Conservation (phyloP, 2,888 invertebrate genomes). For the Drosophila basisetae region DNA sequence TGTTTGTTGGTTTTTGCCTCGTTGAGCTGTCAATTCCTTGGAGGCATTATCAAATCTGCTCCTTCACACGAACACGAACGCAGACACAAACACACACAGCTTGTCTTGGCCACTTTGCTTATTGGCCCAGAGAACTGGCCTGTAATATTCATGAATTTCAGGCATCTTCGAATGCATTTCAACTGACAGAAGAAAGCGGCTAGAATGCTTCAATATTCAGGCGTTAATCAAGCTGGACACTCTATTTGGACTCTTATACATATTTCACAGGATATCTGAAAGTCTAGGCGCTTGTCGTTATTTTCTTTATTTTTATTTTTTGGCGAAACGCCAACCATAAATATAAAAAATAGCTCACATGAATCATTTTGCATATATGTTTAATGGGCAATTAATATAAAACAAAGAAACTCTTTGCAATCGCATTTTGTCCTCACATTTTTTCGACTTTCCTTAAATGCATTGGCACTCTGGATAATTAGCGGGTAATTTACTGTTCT, state of each 20-base stretch:
- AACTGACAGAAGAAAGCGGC: slow-evolving; percentile 1
- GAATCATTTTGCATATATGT: slow-evolving; percentile 66
- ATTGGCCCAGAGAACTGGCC: slow-evolving; percentile 58
- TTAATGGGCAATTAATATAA: slow-evolving; percentile 67
- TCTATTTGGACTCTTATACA: neutral
- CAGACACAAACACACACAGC: neutral
- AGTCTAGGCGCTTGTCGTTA: neutral
- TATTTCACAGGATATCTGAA: neutral
- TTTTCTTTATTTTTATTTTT: neutral
- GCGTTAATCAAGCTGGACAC: slow-evolving; percentile 9
- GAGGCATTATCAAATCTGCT: slow-evolving; percentile 24
- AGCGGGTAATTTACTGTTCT: slow-evolving; percentile 59
- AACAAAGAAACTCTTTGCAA: slow-evolving; percentile 9
- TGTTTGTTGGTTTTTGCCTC: slow-evolving; percentile 22
- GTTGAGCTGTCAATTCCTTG: slow-evolving; percentile 62
- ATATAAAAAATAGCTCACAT: slow-evolving; percentile 42
- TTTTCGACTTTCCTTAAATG: slow-evolving; percentile 10
- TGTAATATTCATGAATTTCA: slow-evolving; percentile 57
- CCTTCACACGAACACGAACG: neutral
- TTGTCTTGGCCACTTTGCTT: slow-evolving; percentile 67
- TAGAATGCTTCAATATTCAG: neutral
- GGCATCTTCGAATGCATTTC: slow-evolving; percentile 11
- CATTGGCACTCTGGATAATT: slow-evolving; percentile 70
- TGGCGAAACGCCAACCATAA: slow-evolving; percentile 37
- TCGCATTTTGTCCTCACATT: slow-evolving; percentile 4